Percentiles rank a stretch among this genome's conserved stretches.
phyloP scores from a whole-genome alignment of 2,113 vertebrate genomes.

The Rana temporaria region DNA sequence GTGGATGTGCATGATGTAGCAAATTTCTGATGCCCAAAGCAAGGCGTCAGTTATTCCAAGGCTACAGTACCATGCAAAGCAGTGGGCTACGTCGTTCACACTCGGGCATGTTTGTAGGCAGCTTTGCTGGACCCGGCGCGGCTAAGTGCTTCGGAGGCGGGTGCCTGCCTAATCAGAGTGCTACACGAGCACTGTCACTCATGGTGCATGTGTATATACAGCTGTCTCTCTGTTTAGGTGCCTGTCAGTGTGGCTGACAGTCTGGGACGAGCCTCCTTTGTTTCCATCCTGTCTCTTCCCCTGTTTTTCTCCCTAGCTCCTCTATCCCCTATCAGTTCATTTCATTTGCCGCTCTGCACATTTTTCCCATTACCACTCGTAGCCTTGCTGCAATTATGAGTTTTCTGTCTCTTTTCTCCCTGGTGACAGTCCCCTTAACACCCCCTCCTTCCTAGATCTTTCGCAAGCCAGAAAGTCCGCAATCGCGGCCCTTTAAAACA shows the following conservation, averaged over 20 bases:
- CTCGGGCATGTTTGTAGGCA: background rate
- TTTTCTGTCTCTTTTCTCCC: background rate
- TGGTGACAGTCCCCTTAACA: background rate
- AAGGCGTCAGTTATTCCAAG: too few relatives aligned
- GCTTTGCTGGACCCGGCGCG: background rate
- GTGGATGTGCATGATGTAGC: too few relatives aligned
- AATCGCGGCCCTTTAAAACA: background rate
- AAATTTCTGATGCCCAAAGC: too few relatives aligned
- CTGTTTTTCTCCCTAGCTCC: background rate
- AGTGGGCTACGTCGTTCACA: too few relatives aligned
- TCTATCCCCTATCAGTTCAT: background rate
- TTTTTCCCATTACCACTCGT: background rate
- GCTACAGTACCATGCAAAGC: too few relatives aligned
- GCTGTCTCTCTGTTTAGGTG: background rate
- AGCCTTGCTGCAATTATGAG: background rate
- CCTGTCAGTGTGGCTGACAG: constrained; percentile 36
- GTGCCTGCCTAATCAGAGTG: constrained; percentile 22
- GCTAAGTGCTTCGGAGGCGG: background rate
- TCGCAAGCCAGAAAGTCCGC: background rate
- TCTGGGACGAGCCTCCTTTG: background rate
- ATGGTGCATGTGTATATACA: background rate
- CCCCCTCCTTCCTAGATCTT: background rate
- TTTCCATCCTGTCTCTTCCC: background rate
- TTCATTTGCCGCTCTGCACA: constrained; percentile 1
- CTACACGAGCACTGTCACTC: constrained; percentile 13